Base-by-base conservation (phyloP, 2,888 invertebrate species). In the Malthinus flaveolus region DNA sequence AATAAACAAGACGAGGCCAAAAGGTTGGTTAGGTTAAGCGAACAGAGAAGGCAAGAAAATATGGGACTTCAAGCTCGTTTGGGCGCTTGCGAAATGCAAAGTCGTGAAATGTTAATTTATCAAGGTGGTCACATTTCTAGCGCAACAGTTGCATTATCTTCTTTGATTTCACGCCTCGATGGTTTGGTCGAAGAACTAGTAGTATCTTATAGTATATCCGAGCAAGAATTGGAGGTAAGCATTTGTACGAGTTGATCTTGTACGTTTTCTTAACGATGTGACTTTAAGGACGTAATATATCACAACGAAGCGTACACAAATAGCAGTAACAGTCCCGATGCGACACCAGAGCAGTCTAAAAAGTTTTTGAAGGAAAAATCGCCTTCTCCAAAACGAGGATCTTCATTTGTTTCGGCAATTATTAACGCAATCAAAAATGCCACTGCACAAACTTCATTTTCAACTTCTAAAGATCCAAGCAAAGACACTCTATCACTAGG, bases 271-370 rank as follows among this genome's bases (percentile, higher is more conserved):
- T 3, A 35, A 35, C 36, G 10, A 4, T 10, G 7, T 11, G 56
- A 62, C 65, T 75, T 75, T 61, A 67, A 88, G 87, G 88, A 91
- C 71, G 86, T 87, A 56, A 87, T 91, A 67, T 91, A 86, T 76
- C 90, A 91, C 73, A 91, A 90, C 69, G 91, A 91, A 75, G 87
- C 86, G 0, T 89, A 86, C 75, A 87, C 88, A 70, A 86, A 85
- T 70, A 89, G 88, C 73, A 86, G 87, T 75, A 86, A 87, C 68
- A 86, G 88, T 69, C 82, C 85, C 51, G 87, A 89, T 34, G 83
- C 86, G 7, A 86, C 87, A 39, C 88, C 89, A 0, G 85, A 85
- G 59, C 75, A 74, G 64, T 71, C 71, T n/a, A 71, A 71, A 48
- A 71, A 73, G 32, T 56, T 62, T 58, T 64, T 71, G 32, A 66